Evolutionary conservation across 53 echinoderm and acorn worm genomes (phyloP), one percentile per base, ranked within the genome.

Genomic region (Echinometra lucunter): DNA sequence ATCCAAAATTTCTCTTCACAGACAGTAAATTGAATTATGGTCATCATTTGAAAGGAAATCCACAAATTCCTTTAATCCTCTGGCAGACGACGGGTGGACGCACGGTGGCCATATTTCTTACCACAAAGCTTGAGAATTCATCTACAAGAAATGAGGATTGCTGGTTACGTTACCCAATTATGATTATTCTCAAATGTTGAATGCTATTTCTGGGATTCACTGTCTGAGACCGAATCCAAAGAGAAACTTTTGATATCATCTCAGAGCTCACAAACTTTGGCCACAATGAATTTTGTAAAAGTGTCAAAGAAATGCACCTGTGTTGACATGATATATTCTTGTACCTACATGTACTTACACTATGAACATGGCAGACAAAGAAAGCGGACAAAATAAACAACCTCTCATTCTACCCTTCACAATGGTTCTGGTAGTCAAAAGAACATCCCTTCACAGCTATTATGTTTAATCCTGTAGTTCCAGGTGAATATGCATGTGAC

Each of bases 21-120:
- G 21, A 81, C 18, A 81, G 18, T 81, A 42, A 81, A 81, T 81
- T 81, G 7, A 81, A 81, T 81, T 44, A 42, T 6, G 21, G 19
- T 81, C 81, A 81, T 81, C 81, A 18, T 19, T 81, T 4, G 42
- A 15, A 42, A 34, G 34, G 81, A 81, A 81, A 81, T 81, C 81
- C 81, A 42, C 44, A 81, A 74, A 81, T 81, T 81, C 81, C 38
- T 81, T 81, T 81, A 42, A 81, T 44, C 81, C 18, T 44, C 6
- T 81, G 18, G 19, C 81, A 81, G 81, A 81, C 81, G 21, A 81
- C 18, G 12, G 30, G 42, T 11, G 1, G 44, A 23, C 34, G 44
- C 21, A 44, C 23, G 81, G 23, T 42, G 44, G 44, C 44, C 44
- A 35, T 81, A 81, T 81, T 23, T 81, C 44, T 2, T 6, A 81